These are phyloP conservation scores for Tor tambroides DNA, from an alignment of 2,113 vertebrate genomes.

Conservation along the genomic window DNA sequence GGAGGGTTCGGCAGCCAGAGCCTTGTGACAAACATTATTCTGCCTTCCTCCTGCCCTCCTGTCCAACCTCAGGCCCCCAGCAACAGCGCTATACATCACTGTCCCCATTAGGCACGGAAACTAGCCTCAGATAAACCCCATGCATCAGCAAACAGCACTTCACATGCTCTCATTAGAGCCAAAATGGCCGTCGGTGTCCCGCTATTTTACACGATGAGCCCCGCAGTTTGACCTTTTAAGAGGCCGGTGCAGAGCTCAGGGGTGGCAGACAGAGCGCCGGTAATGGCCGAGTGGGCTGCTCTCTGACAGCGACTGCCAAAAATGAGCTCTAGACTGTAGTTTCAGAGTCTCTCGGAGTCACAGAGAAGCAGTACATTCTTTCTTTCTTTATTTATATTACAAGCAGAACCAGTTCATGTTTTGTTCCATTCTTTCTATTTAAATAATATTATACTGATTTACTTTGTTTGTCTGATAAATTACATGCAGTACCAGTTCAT, in stretches of 20 bases:
- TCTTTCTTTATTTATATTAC: no score
- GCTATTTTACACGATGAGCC: not conserved
- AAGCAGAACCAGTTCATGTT: no score
- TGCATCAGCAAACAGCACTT: slow-evolving; percentile 45
- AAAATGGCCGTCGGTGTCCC: slow-evolving; percentile 28
- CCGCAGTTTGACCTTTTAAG: slow-evolving; percentile 39
- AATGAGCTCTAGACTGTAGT: not conserved
- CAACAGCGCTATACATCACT: slow-evolving; percentile 50
- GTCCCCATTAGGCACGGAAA: slow-evolving; percentile 48
- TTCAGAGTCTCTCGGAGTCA: not conserved
- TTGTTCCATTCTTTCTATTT: no score
- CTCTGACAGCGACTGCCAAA: not conserved
- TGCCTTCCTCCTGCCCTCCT: slow-evolving; percentile 12
- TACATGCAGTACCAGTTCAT: no score
- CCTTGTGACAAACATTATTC: slow-evolving; percentile 38
- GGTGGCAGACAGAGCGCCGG: not conserved
- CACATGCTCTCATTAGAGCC: slow-evolving; percentile 39
- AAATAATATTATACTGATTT: no score
- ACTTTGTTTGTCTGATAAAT: no score
- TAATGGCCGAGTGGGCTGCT: slow-evolving; percentile 30
- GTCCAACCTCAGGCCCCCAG: slow-evolving; percentile 2
- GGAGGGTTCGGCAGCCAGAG: slow-evolving; percentile 16
- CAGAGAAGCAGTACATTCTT: not conserved
- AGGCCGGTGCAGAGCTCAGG: slow-evolving; percentile 27
- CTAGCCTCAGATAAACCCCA: slow-evolving; percentile 24